A percentile compares a stretch with the other conserved stretches of the same genome.
phyloP scores from a whole-genome alignment of 2,113 vertebrate species.

The Noturus placidus region DNA sequence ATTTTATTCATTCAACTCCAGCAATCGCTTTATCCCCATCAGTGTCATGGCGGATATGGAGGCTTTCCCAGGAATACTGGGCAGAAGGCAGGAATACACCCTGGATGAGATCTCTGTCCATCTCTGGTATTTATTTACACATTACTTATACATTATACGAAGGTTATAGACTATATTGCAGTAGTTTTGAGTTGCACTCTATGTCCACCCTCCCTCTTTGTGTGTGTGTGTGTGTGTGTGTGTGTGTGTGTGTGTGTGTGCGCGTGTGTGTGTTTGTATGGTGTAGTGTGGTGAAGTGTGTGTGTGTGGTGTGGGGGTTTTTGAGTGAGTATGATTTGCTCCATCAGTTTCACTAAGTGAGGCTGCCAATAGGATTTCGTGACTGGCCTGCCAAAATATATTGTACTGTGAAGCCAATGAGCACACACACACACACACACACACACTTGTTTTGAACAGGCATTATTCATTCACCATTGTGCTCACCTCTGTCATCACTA shows the following conservation, averaged over 20 bases:
- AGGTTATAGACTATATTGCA: neutral
- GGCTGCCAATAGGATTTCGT: slow-evolving; percentile 63
- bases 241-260: slow-evolving; percentile 14
- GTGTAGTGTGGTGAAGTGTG: neutral
- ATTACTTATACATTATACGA: neutral
- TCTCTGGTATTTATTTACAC: neutral
- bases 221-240: slow-evolving; percentile 6
- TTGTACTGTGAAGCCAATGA: slow-evolving; percentile 15
- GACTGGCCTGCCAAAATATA: slow-evolving; percentile 60
- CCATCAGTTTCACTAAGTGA: slow-evolving; percentile 68
- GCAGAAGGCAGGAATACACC: neutral
- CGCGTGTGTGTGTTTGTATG: neutral
- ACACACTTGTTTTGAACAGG: neutral
- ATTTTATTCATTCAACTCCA: neutral
- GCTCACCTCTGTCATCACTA: neutral
- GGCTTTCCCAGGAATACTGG: neutral
- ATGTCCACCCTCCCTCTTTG: neutral
- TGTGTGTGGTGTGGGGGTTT: slow-evolving; percentile 30
- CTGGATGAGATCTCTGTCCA: neutral
- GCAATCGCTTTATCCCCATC: neutral
- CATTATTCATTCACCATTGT: neutral
- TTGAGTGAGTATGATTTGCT: slow-evolving; percentile 52
- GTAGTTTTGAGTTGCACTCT: neutral
- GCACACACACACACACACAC: slow-evolving; percentile 6
- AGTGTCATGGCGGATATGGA: neutral